Conservation (phyloP, 1,140 invertebrate species). For the Orius laevigatus region DNA sequence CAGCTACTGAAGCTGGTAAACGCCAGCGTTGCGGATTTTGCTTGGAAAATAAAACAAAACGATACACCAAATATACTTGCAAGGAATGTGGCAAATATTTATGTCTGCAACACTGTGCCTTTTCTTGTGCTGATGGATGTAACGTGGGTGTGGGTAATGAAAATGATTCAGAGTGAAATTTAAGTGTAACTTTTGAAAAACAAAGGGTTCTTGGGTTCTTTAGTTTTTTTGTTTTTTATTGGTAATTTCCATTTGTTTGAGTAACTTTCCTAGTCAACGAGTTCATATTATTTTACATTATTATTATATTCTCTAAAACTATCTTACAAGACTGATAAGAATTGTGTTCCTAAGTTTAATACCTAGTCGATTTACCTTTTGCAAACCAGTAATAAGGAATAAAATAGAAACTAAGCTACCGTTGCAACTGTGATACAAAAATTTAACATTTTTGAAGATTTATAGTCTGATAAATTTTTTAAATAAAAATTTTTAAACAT, state of each 20-base stretch:
- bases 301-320: constrained; percentile 5
- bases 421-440: background rate
- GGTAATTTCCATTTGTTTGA: constrained; percentile 2
- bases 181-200: constrained; percentile 2
- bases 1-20: constrained; percentile 9
- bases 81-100: constrained; percentile 15
- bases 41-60: constrained; percentile 8
- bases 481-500: no score
- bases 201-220: constrained; percentile 1
- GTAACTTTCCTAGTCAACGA: constrained; percentile 8
- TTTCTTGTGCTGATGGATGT: constrained; percentile 8
- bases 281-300: constrained; percentile 9
- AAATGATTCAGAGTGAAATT: constrained; percentile 8
- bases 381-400: constrained; percentile 6
- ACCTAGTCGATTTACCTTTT: constrained; percentile 5
- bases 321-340: constrained; percentile 1
- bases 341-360: no score
- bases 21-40: constrained; percentile 10
- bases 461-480: no score
- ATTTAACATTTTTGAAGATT: no score
- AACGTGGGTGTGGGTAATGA: constrained; percentile 5
- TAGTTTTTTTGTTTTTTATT: constrained; percentile 4
- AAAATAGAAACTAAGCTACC: background rate
- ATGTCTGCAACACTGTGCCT: constrained; percentile 14
- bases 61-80: constrained; percentile 13